These are phyloP conservation scores for Hiodon tergisus DNA, from an alignment of 2,113 vertebrate genomes.

Conservation along the genomic window DNA sequence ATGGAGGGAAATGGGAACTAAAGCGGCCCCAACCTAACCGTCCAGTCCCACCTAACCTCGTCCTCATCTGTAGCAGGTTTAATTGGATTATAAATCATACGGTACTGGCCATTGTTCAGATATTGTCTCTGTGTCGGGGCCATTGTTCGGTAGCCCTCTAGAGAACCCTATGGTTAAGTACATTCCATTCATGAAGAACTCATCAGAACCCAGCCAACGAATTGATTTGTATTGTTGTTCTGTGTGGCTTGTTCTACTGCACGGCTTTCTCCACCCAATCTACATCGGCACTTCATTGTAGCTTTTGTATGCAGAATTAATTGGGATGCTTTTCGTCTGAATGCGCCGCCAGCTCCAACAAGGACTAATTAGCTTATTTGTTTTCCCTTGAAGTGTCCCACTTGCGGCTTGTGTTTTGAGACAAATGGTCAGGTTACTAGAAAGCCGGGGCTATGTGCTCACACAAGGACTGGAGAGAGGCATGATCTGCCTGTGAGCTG, in stretches of 20 bases:
- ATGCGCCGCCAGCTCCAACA: constrained; percentile 11
- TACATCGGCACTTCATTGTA: background rate
- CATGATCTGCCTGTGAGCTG: no score
- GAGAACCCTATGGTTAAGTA: constrained; percentile 6
- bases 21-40: background rate
- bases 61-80: background rate
- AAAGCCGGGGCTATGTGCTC: no score
- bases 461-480: no score
- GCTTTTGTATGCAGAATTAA: constrained; percentile 8
- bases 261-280: background rate
- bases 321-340: constrained; percentile 14
- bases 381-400: constrained; percentile 11
- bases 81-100: constrained; percentile 18
- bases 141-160: constrained; percentile 8
- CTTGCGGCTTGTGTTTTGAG: background rate
- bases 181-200: background rate
- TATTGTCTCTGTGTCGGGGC: background rate
- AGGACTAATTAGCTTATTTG: constrained; percentile 21
- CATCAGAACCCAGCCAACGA: background rate
- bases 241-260: constrained; percentile 1
- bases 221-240: constrained; percentile 20
- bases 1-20: background rate
- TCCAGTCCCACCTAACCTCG: background rate
- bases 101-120: background rate
- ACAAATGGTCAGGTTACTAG: background rate